Conservation (phyloP, 2,888 invertebrate species). For the Drosophila greeni region DNA sequence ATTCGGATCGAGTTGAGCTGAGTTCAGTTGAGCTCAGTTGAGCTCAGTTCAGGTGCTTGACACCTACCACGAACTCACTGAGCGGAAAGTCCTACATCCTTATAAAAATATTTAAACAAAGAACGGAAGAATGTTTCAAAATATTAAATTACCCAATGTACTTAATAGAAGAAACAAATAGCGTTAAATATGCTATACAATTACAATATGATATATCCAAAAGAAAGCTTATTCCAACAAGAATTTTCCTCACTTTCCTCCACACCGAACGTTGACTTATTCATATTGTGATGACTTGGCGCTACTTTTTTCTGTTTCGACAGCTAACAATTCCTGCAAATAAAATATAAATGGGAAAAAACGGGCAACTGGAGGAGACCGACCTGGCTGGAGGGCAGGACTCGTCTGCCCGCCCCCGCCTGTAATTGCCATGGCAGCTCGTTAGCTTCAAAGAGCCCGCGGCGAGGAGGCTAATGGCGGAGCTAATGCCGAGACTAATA, state of each 20-base stretch:
- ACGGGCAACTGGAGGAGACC: conserved; percentile 28
- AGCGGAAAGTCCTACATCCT: neutral
- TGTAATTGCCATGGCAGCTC: conserved; percentile 70
- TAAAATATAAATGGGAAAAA: conserved; percentile 37
- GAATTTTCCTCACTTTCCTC: neutral
- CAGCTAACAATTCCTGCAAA: conserved; percentile 36
- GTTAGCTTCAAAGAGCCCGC: conserved; percentile 57
- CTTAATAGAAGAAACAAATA: no score
- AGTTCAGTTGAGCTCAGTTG: conserved; percentile 42
- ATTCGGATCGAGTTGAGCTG: conserved; percentile 35
- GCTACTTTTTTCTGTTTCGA: conserved; percentile 38
- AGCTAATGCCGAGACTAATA: conserved; percentile 42
- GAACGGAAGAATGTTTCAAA: no score
- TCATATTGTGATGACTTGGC: conserved; percentile 55
- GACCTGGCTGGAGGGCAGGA: conserved; percentile 11
- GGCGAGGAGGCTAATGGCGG: conserved; percentile 36
- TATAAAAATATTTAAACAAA: no score
- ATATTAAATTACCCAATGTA: no score
- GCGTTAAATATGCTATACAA: neutral
- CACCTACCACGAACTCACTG: conserved; percentile 44
- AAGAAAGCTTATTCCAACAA: neutral
- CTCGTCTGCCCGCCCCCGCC: conserved; percentile 24
- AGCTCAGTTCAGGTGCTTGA: conserved; percentile 43
- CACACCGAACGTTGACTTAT: conserved; percentile 53
- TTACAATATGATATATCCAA: neutral